phyloP scores from a whole-genome alignment of 1,140 invertebrate genomes.

The Cotesia vestalis region DNA sequence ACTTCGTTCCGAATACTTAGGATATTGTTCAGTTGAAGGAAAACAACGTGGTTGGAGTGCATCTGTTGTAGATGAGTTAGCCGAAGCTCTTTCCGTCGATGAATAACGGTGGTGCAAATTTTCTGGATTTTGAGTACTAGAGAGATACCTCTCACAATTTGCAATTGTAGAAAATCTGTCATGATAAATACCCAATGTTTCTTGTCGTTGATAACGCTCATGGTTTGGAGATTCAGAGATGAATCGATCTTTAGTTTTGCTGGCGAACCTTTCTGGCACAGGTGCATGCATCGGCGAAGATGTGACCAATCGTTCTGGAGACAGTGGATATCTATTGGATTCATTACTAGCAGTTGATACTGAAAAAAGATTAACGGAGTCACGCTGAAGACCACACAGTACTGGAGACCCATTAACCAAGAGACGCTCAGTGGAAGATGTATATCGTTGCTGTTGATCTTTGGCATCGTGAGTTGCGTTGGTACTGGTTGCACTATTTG shows the following conservation, averaged over 20 bases:
- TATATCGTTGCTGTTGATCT: slow-evolving; percentile 53
- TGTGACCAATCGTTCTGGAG: slow-evolving; percentile 53
- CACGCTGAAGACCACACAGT: slow-evolving; percentile 44
- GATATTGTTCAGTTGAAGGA: slow-evolving; percentile 51
- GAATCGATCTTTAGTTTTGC: slow-evolving; percentile 43
- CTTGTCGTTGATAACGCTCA: slow-evolving; percentile 52
- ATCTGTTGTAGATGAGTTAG: slow-evolving; percentile 13
- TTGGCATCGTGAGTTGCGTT: slow-evolving; percentile 48
- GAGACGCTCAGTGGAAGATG: slow-evolving; percentile 51
- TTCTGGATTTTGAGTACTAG: slow-evolving; percentile 56
- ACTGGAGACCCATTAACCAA: slow-evolving; percentile 57
- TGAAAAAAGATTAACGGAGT: slow-evolving; percentile 26
- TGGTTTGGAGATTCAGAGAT: slow-evolving; percentile 52
- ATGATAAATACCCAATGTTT: slow-evolving; percentile 43
- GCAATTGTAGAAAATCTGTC: slow-evolving; percentile 51
- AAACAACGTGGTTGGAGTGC: slow-evolving; percentile 40
- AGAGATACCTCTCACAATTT: slow-evolving; percentile 53
- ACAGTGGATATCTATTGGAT: slow-evolving; percentile 46
- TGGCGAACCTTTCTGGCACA: slow-evolving; percentile 57
- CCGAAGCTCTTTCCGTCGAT: slow-evolving; percentile 53
- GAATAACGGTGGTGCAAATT: slow-evolving; percentile 56
- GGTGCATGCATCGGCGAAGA: slow-evolving; percentile 58
- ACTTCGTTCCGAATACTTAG: slow-evolving; percentile 54
- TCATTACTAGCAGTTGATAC: slow-evolving; percentile 25
- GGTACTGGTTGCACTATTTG: slow-evolving; percentile 18